Conservation (phyloP, 1,140 invertebrate species). For the Brachionus plicatilis region DNA sequence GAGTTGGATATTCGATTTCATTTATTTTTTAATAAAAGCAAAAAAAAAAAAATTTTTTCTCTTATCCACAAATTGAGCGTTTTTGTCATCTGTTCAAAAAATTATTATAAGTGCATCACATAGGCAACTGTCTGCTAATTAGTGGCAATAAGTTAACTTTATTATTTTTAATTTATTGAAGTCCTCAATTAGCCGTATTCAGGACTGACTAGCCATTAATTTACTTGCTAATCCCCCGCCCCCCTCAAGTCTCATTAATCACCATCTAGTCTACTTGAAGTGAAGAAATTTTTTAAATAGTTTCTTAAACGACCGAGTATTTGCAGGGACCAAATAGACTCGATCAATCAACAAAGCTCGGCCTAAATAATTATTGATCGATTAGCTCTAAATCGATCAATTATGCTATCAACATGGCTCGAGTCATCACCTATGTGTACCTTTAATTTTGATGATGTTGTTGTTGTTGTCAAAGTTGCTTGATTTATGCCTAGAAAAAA, state of each 20-base stretch:
- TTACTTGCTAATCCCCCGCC: too few species aligned
- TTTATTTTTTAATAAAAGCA: too few species aligned
- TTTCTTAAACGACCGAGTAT: not conserved
- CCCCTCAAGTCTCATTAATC: too few species aligned
- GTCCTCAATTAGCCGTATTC: too few species aligned
- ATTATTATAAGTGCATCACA: not conserved
- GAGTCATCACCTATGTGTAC: not conserved
- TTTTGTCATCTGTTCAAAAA: not conserved
- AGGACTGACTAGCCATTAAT: too few species aligned
- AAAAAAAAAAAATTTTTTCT: too few species aligned
- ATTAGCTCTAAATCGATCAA: not conserved
- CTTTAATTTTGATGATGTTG: not conserved
- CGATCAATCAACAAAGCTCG: not conserved
- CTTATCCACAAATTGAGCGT: not conserved
- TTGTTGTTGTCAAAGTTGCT: not conserved
- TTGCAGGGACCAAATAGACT: not conserved
- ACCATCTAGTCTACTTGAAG: not conserved
- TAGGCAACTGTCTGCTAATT: not conserved
- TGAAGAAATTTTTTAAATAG: not conserved
- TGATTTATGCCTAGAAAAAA: not conserved
- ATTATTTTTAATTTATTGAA: not conserved
- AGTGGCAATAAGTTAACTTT: not conserved
- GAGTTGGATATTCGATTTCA: too few species aligned
- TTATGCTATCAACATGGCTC: not conserved
- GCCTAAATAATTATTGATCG: not conserved